Evolutionary conservation across 2,888 invertebrate genomes (phyloP).

Genomic region (Bombylius major): DNA sequence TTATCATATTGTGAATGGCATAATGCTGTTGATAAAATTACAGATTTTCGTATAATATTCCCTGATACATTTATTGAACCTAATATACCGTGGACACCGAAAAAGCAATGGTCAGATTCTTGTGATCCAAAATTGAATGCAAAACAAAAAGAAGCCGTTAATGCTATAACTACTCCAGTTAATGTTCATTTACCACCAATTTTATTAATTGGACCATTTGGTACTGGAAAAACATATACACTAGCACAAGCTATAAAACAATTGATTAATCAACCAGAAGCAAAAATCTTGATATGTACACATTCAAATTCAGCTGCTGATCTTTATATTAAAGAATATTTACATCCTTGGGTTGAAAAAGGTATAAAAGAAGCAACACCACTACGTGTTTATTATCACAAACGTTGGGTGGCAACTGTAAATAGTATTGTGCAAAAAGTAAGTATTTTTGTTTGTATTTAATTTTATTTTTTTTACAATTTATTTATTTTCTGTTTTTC

Average conservation of each 20-base stretch:
- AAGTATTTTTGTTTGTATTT: conserved; percentile 6
- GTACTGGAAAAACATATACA: conserved; percentile 80
- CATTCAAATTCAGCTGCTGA: conserved; percentile 82
- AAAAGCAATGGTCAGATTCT: conserved; percentile 52
- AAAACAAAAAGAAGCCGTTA: conserved; percentile 66
- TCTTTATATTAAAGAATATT: conserved; percentile 70
- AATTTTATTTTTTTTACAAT: too few relatives aligned
- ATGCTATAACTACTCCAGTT: conserved; percentile 57
- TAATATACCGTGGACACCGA: conserved; percentile 55
- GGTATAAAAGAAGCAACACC: conserved; percentile 55
- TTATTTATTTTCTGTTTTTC: conserved; percentile 17
- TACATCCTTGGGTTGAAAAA: conserved; percentile 59
- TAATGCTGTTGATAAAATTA: conserved; percentile 62
- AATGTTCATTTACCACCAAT: conserved; percentile 54
- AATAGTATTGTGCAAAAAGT: conserved; percentile 54
- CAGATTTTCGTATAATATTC: conserved; percentile 57
- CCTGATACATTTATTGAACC: conserved; percentile 52
- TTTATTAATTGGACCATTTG: conserved; percentile 65
- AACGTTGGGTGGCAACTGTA: conserved; percentile 67
- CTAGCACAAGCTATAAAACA: conserved; percentile 62
- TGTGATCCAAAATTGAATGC: conserved; percentile 54
- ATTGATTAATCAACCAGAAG: conserved; percentile 47
- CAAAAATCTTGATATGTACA: conserved; percentile 67
- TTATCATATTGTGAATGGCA: conserved; percentile 77
- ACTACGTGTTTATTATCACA: conserved; percentile 65